phyloP scores from a whole-genome alignment of 1,140 invertebrate species.

The Drosophila asahinai region DNA sequence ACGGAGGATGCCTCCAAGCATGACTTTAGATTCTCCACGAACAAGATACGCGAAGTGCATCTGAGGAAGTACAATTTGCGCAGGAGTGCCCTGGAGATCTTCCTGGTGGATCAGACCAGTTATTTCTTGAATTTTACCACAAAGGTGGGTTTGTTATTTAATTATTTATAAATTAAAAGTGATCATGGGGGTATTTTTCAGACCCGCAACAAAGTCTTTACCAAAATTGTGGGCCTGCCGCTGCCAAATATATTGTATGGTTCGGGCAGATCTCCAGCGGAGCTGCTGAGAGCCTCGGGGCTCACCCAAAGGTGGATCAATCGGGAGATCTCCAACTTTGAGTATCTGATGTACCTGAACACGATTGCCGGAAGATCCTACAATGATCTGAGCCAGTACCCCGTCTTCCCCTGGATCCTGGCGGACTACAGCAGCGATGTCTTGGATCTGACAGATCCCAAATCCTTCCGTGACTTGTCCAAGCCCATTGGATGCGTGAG shows the following conservation, averaged over 20 bases:
- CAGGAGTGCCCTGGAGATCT: constrained; percentile 89
- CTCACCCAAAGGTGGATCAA: constrained; percentile 89
- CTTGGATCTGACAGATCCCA: constrained; percentile 89
- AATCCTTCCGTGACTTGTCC: constrained; percentile 91
- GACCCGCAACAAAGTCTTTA: constrained; percentile 88
- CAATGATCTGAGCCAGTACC: constrained; percentile 92
- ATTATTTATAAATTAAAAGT: neutral
- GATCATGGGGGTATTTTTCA: constrained; percentile 49
- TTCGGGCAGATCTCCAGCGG: constrained; percentile 88
- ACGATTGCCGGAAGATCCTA: constrained; percentile 91
- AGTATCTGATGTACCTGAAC: constrained; percentile 91
- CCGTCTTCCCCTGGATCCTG: constrained; percentile 92
- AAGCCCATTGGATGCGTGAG: constrained; percentile 93
- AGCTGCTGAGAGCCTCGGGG: constrained; percentile 87
- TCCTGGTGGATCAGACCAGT: constrained; percentile 89
- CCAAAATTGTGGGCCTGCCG: constrained; percentile 87
- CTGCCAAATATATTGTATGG: constrained; percentile 88
- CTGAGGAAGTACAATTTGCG: constrained; percentile 88
- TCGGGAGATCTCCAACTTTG: constrained; percentile 89
- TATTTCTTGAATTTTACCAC: constrained; percentile 90
- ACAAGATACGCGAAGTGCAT: constrained; percentile 88
- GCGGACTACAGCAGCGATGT: constrained; percentile 90
- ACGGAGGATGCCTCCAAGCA: constrained; percentile 87
- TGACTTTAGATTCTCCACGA: constrained; percentile 87
- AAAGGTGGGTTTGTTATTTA: constrained; percentile 85